These are phyloP conservation scores for Mormyrus iriodes DNA, from an alignment of 2,113 vertebrate genomes.

Conservation along the genomic window DNA sequence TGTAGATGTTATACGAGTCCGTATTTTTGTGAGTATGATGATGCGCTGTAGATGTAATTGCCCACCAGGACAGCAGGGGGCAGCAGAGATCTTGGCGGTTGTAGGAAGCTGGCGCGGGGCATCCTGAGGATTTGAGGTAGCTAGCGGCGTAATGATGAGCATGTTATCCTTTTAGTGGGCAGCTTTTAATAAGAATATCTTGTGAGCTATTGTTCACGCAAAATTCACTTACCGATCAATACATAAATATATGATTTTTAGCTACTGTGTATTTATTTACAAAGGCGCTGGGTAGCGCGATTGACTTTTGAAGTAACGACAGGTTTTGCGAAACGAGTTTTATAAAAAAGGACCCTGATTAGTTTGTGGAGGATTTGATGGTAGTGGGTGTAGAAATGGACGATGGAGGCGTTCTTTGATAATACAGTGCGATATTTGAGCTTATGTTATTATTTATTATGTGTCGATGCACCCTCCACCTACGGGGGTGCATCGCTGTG, in stretches of 20 bases:
- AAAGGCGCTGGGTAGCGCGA: neutral
- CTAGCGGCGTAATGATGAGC: neutral
- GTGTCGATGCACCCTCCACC: neutral
- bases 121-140: neutral
- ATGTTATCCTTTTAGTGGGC: neutral
- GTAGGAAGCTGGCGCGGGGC: neutral
- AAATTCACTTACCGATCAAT: neutral
- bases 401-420: neutral
- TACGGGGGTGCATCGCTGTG: neutral
- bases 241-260: neutral
- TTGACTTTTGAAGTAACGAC: neutral
- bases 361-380: neutral
- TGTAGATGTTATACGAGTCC: neutral
- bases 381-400: neutral
- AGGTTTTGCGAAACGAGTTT: neutral
- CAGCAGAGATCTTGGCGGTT: neutral
- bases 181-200: neutral
- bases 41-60: neutral
- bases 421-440: neutral
- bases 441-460: neutral
- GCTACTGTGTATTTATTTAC: neutral
- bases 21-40: neutral
- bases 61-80: slow-evolving; percentile 3
- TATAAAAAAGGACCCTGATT: neutral
- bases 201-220: neutral